Evolutionary conservation across 2,888 invertebrate genomes (phyloP).

Genomic region (Rotaria magnacalcarata): DNA sequence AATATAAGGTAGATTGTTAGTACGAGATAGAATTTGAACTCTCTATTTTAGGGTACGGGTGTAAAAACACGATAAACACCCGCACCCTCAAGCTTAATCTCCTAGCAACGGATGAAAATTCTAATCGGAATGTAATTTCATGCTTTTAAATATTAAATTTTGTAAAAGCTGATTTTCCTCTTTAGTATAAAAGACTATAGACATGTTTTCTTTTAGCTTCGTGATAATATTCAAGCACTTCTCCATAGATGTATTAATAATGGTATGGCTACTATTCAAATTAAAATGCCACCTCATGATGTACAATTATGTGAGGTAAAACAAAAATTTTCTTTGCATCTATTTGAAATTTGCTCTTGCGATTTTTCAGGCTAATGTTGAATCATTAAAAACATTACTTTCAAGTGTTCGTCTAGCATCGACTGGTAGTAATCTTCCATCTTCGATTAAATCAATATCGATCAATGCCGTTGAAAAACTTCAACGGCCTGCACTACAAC

Average conservation of each 20-base stretch:
- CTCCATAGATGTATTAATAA: not conserved
- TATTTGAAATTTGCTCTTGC: too few relatives aligned
- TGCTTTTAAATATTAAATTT: too few relatives aligned
- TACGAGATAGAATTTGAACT: too few relatives aligned
- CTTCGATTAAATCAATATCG: not conserved
- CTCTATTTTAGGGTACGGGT: too few relatives aligned
- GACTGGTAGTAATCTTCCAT: not conserved
- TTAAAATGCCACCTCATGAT: not conserved
- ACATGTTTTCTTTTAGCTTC: not conserved
- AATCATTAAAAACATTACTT: not conserved
- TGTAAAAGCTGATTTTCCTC: too few relatives aligned
- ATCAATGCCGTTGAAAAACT: not conserved
- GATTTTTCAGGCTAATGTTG: not conserved
- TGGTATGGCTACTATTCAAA: slow-evolving; percentile 5
- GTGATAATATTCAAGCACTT: not conserved
- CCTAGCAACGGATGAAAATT: too few relatives aligned
- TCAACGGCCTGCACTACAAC: not conserved
- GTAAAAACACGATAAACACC: too few relatives aligned
- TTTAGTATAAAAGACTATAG: too few relatives aligned
- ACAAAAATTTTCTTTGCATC: too few relatives aligned
- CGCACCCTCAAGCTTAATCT: too few relatives aligned
- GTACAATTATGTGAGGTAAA: not conserved
- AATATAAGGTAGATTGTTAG: not conserved
- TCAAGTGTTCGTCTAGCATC: not conserved
- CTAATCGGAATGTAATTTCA: too few relatives aligned